Conservation (phyloP, 2,113 vertebrate species). For the Xiphophorus maculatus region DNA sequence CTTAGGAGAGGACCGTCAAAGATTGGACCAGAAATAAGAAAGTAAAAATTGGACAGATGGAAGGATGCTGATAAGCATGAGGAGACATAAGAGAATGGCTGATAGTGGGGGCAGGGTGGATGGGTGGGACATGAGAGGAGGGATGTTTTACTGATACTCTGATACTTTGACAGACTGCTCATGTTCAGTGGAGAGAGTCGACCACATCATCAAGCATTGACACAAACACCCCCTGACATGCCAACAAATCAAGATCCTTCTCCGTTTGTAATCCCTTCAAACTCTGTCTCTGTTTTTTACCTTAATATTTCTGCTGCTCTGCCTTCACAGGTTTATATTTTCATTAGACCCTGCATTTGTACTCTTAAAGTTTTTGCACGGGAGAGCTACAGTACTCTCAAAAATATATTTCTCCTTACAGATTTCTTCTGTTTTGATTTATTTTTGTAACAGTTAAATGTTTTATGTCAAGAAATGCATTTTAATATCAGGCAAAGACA, state of each 20-base stretch:
- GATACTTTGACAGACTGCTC: constrained; percentile 70
- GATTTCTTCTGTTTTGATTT: neutral
- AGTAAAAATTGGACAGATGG: constrained; percentile 73
- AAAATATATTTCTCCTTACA: neutral
- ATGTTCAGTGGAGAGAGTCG: constrained; percentile 70
- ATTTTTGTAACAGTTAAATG: neutral
- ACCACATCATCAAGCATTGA: constrained; percentile 52
- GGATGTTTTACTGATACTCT: constrained; percentile 74
- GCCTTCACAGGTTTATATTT: neutral
- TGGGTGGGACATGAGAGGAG: constrained; percentile 32
- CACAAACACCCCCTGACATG: constrained; percentile 32
- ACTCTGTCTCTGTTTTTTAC: neutral
- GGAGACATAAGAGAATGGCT: constrained; percentile 55
- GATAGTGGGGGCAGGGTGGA: constrained; percentile 31
- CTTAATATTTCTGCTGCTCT: neutral
- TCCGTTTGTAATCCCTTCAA: constrained; percentile 8
- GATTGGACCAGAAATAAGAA: constrained; percentile 78
- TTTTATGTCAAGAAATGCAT: neutral
- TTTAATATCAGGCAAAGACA: neutral
- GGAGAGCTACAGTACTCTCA: neutral
- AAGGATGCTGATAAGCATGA: constrained; percentile 69
- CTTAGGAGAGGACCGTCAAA: constrained; percentile 53
- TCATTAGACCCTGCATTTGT: neutral
- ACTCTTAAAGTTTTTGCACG: neutral
- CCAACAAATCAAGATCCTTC: constrained; percentile 11